A percentile compares a stretch with the other conserved stretches of the same genome.
Conservation (phyloP, 2,888 invertebrate species). For the Parthenolecanium corni region DNA sequence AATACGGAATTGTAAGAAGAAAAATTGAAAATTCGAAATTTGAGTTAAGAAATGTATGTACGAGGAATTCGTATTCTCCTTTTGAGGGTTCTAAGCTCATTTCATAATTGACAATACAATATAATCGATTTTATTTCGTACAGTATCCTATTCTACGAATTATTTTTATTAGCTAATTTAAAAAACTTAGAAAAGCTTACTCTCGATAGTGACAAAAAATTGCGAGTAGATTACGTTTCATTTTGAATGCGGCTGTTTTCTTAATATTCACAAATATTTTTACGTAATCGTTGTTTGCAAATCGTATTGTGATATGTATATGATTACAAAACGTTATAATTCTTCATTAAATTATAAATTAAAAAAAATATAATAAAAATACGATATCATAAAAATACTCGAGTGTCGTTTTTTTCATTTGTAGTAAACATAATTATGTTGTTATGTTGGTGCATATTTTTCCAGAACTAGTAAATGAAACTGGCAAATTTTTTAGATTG, state of each 20-base stretch:
- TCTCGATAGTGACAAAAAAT: constrained; percentile 3
- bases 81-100: no score
- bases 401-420: background rate
- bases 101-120: no score
- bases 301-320: constrained; percentile 25
- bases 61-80: no score
- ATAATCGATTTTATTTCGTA: no score
- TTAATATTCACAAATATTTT: constrained; percentile 16
- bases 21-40: no score
- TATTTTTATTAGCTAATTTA: background rate
- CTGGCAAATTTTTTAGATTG: no score
- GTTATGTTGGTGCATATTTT: no score
- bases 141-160: no score
- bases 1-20: no score
- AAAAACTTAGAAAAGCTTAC: background rate
- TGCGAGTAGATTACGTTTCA: constrained; percentile 7
- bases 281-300: constrained; percentile 16
- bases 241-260: constrained; percentile 16
- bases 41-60: no score
- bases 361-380: background rate
- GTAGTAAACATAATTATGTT: no score
- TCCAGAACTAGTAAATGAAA: no score
- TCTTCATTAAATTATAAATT: constrained; percentile 7
- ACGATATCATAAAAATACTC: background rate
- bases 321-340: constrained; percentile 15